Evolutionary conservation across 2,797 vertebrate species (phyloP).

Genomic region (Mastacembelus armatus): DNA sequence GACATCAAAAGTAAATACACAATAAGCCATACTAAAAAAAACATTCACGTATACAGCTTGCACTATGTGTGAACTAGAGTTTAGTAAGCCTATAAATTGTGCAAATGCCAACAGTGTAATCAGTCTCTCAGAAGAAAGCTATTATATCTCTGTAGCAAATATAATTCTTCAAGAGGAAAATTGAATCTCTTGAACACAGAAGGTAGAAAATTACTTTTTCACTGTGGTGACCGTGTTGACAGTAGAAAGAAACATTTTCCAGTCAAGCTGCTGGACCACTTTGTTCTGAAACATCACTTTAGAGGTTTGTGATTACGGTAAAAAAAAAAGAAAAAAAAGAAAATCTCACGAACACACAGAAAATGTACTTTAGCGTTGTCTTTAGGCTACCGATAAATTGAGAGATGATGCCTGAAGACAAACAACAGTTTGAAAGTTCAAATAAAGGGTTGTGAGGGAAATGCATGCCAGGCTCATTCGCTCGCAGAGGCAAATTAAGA

Average conservation of each 20-base stretch:
- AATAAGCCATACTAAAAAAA: background rate
- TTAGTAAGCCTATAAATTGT: conserved; percentile 11
- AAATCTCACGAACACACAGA: too few species aligned
- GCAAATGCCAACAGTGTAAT: conserved; percentile 45
- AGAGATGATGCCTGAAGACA: conserved; percentile 20
- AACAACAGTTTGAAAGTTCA: conserved; percentile 20
- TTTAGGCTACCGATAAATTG: background rate
- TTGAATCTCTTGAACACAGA: conserved; percentile 57
- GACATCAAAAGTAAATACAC: conserved; percentile 9
- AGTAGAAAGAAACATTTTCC: conserved; percentile 23
- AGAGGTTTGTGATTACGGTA: conserved; percentile 30
- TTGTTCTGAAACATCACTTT: conserved; percentile 32
- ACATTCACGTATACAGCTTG: background rate
- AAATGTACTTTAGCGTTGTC: too few species aligned
- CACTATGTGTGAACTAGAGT: conserved; percentile 9
- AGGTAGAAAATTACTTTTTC: conserved; percentile 64
- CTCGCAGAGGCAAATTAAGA: conserved; percentile 2
- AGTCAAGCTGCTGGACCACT: conserved; percentile 20
- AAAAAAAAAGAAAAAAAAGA: conserved; percentile 1
- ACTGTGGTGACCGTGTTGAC: conserved; percentile 30
- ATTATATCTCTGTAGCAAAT: conserved; percentile 58
- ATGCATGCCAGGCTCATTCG: background rate
- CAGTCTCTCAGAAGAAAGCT: conserved; percentile 41
- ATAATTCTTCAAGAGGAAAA: conserved; percentile 68
- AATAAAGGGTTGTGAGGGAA: conserved; percentile 7